These are phyloP conservation scores for Rutilus rutilus DNA, from an alignment of 2,113 vertebrate genomes.

Conservation along the genomic window DNA sequence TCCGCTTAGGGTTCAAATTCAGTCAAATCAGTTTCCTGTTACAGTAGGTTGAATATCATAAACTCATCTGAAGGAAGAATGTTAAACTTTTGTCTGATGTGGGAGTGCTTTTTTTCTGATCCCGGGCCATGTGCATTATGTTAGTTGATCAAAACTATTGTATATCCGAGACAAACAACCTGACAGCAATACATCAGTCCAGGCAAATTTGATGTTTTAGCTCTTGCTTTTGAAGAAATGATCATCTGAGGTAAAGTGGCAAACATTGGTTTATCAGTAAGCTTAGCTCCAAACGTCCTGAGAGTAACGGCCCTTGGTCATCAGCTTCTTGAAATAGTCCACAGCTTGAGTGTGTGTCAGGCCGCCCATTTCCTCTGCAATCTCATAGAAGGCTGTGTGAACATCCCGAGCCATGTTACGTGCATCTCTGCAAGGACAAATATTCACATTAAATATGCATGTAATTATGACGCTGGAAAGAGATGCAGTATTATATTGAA, in stretches of 20 bases:
- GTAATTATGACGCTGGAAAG: neutral
- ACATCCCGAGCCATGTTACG: slow-evolving; percentile 87
- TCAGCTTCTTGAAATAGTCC: slow-evolving; percentile 87
- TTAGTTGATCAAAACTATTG: neutral
- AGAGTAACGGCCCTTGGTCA: slow-evolving; percentile 89
- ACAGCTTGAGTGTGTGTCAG: slow-evolving; percentile 79
- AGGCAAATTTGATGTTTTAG: neutral
- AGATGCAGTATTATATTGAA: neutral
- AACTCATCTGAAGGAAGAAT: neutral
- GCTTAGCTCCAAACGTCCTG: slow-evolving; percentile 87
- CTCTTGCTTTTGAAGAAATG: neutral
- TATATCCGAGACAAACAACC: neutral
- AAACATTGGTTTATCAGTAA: neutral
- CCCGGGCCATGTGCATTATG: too few species aligned
- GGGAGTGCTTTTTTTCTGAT: neutral
- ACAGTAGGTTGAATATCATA: neutral
- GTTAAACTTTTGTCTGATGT: neutral
- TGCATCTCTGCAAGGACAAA: slow-evolving; percentile 73
- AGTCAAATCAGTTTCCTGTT: neutral
- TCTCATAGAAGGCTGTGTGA: slow-evolving; percentile 82
- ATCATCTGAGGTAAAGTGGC: slow-evolving; percentile 15
- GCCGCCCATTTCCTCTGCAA: slow-evolving; percentile 75
- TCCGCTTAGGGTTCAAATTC: neutral
- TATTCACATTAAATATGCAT: neutral
- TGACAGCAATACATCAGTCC: neutral